These are phyloP conservation scores for Lithobates pipiens DNA, from an alignment of 2,797 vertebrate genomes.

Conservation along the genomic window DNA sequence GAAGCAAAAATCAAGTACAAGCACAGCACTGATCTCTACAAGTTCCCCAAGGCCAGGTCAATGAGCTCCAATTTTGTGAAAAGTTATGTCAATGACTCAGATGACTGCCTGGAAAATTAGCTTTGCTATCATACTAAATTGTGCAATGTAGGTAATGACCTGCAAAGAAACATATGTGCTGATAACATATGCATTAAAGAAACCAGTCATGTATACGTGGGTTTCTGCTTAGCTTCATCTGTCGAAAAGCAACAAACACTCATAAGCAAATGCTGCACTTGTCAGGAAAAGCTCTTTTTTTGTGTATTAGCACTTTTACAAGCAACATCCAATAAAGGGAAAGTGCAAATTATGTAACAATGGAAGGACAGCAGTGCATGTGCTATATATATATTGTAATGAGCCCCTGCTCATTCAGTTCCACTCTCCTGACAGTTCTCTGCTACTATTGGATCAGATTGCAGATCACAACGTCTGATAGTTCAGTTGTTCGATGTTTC, in stretches of 20 bases:
- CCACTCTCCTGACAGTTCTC: no score
- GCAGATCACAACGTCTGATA: no score
- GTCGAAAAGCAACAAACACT: background rate
- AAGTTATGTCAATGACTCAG: slow-evolving; percentile 9
- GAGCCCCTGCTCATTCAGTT: no score
- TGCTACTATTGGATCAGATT: no score
- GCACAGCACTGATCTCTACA: slow-evolving; percentile 18
- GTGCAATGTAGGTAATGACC: slow-evolving; percentile 14
- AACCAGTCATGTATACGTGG: background rate
- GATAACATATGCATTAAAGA: slow-evolving; percentile 24
- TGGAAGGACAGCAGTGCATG: no score
- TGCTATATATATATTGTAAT: no score
- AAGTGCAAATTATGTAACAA: no score
- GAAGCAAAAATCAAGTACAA: background rate
- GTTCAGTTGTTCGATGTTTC: no score
- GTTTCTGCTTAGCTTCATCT: slow-evolving; percentile 3
- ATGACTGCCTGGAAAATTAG: slow-evolving; percentile 35
- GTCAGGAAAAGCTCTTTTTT: background rate
- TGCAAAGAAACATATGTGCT: slow-evolving; percentile 20
- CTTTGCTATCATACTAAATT: background rate
- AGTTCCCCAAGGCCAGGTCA: slow-evolving; percentile 36
- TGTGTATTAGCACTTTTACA: background rate
- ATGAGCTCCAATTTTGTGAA: slow-evolving; percentile 12
- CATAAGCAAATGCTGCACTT: background rate
- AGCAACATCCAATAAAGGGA: background rate